phyloP scores from a whole-genome alignment of 2,113 vertebrate genomes.

The Oncorhynchus nerka region DNA sequence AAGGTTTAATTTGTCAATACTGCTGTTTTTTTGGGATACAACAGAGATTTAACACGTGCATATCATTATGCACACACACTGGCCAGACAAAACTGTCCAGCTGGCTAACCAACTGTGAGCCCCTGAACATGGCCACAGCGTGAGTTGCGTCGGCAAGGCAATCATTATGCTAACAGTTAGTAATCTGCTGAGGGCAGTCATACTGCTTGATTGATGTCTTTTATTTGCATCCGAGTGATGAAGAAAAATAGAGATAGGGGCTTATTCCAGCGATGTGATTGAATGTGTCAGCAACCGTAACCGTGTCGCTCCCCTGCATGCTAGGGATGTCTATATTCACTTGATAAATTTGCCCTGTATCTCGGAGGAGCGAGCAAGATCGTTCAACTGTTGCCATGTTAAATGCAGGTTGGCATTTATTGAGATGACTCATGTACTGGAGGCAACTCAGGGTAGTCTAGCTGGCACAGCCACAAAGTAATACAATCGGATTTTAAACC shows the following conservation, averaged over 20 bases:
- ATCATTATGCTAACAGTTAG: slow-evolving; percentile 34
- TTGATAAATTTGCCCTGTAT: slow-evolving; percentile 51
- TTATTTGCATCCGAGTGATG: slow-evolving; percentile 60
- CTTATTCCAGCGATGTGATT: slow-evolving; percentile 47
- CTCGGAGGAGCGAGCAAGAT: slow-evolving; percentile 43
- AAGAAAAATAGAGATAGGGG: slow-evolving; percentile 49
- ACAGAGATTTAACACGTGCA: not conserved
- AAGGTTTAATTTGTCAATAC: not conserved
- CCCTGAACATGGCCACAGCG: not conserved
- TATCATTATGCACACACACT: not conserved
- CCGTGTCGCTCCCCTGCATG: slow-evolving; percentile 41
- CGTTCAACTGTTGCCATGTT: slow-evolving; percentile 49
- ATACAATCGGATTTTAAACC: no score
- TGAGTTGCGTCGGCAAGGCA: slow-evolving; percentile 12
- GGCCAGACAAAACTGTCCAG: not conserved
- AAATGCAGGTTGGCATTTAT: no score
- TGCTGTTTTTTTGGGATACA: not conserved
- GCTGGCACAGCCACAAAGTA: no score
- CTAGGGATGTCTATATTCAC: slow-evolving; percentile 56
- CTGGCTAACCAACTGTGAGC: slow-evolving; percentile 5
- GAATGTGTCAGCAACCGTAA: slow-evolving; percentile 34
- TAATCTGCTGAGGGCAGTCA: slow-evolving; percentile 42
- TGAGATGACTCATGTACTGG: no score
- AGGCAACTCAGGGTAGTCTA: no score
- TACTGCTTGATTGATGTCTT: slow-evolving; percentile 54